phyloP scores from a whole-genome alignment of 2,113 vertebrate species.

The Psammodynastes pulverulentus region DNA sequence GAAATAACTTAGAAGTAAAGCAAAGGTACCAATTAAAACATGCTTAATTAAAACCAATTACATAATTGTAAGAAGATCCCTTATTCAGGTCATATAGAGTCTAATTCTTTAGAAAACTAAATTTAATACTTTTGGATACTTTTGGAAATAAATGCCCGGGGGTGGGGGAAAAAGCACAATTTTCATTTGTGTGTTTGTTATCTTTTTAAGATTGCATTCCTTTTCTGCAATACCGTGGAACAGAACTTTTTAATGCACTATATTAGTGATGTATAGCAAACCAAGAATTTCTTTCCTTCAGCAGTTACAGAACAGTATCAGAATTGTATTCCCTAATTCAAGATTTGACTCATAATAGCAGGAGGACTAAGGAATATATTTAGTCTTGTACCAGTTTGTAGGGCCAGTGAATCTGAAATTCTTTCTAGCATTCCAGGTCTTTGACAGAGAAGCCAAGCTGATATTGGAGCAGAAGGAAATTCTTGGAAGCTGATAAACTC shows the following conservation, averaged over 20 bases:
- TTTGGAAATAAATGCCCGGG: neutral
- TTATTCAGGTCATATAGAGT: neutral
- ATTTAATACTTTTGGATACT: neutral
- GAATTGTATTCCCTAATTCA: slow-evolving; percentile 13
- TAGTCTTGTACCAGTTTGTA: neutral
- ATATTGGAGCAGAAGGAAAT: neutral
- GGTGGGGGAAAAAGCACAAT: neutral
- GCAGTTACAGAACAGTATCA: neutral
- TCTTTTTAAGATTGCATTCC: neutral
- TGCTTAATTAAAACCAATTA: no score
- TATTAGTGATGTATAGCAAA: slow-evolving; percentile 1
- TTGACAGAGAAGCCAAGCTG: neutral
- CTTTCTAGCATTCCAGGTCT: slow-evolving; percentile 14
- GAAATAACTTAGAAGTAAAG: neutral
- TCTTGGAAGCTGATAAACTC: slow-evolving; percentile 23
- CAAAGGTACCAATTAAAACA: neutral
- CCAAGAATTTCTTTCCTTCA: neutral
- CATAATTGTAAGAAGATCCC: no score
- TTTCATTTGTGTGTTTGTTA: neutral
- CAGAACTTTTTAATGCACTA: neutral
- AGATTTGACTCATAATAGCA: slow-evolving; percentile 23
- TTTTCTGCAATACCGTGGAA: neutral
- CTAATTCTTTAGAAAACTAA: neutral
- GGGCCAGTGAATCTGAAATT: slow-evolving; percentile 16
- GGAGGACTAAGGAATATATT: slow-evolving; percentile 1